Evolutionary conservation across 2,113 vertebrate genomes (phyloP).

Genomic region (Astatoreochromis straeleni): DNA sequence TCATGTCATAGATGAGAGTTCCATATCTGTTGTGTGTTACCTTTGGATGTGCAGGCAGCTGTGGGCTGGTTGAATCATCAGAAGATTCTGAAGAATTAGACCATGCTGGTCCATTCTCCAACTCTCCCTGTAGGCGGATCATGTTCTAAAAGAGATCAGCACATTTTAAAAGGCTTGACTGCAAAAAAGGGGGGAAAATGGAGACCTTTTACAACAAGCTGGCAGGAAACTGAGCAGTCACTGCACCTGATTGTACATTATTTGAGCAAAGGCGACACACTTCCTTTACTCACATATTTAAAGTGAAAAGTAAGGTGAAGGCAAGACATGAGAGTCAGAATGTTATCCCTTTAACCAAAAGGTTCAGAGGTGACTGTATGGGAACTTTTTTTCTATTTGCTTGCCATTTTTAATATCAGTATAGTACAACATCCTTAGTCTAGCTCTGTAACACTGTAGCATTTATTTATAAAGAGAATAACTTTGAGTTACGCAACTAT

Average conservation of each 20-base stretch:
- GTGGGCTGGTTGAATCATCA: conserved; percentile 90
- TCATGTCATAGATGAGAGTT: background rate
- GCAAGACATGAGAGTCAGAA: background rate
- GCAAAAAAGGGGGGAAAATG: background rate
- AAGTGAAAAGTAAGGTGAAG: background rate
- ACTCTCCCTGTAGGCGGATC: conserved; percentile 83
- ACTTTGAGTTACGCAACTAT: background rate
- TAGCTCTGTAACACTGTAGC: background rate
- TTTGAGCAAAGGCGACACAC: background rate
- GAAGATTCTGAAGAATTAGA: conserved; percentile 94
- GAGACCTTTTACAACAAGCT: background rate
- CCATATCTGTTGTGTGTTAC: background rate
- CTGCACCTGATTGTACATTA: background rate
- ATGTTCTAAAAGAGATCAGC: conserved; percentile 78
- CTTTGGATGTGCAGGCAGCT: conserved; percentile 71
- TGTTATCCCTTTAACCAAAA: background rate
- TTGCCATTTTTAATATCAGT: background rate
- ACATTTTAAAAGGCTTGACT: background rate
- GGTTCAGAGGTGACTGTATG: background rate
- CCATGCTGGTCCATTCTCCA: conserved; percentile 89
- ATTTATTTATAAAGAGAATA: background rate
- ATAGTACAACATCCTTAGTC: too few relatives aligned
- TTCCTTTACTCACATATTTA: background rate
- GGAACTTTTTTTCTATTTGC: background rate
- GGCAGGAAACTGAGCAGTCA: background rate